phyloP scores from a whole-genome alignment of 2,113 vertebrate genomes.

The Ranitomeya imitator region DNA sequence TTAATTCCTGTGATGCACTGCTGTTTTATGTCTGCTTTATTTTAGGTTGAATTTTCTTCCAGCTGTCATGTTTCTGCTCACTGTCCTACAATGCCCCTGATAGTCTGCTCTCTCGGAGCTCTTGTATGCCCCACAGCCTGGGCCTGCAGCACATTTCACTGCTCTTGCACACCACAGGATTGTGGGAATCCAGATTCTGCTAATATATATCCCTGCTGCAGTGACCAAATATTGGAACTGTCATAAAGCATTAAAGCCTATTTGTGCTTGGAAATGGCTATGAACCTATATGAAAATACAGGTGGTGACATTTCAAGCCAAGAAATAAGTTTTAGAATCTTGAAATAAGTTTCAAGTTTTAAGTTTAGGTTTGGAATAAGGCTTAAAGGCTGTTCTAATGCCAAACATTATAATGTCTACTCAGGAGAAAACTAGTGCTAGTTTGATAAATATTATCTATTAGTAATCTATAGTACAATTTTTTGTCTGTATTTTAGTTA shows the following conservation, averaged over 20 bases:
- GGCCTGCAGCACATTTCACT: conserved; percentile 20
- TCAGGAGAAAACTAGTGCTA: not conserved
- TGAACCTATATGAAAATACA: conserved; percentile 1
- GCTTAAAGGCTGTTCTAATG: no score
- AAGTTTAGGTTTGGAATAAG: not conserved
- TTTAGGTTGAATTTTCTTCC: conserved; percentile 10
- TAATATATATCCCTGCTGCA: not conserved
- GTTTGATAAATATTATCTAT: not conserved
- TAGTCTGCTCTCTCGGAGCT: not conserved
- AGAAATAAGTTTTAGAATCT: not conserved
- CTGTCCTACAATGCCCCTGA: conserved; percentile 11
- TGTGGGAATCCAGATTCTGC: not conserved
- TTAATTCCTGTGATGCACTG: conserved; percentile 16
- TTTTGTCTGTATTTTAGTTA: no score
- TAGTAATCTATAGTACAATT: not conserved
- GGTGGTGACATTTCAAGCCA: conserved; percentile 13
- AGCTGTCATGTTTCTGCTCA: conserved; percentile 22
- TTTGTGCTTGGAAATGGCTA: not conserved
- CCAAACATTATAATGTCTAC: not conserved
- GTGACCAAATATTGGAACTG: conserved; percentile 12
- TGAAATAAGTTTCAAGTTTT: not conserved
- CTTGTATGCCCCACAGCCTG: conserved; percentile 16
- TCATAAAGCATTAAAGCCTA: conserved; percentile 18
- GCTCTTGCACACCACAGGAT: not conserved
- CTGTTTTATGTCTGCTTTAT: conserved; percentile 37